Conservation (phyloP, 2,888 invertebrate species). For the Oscheius sp. region DNA sequence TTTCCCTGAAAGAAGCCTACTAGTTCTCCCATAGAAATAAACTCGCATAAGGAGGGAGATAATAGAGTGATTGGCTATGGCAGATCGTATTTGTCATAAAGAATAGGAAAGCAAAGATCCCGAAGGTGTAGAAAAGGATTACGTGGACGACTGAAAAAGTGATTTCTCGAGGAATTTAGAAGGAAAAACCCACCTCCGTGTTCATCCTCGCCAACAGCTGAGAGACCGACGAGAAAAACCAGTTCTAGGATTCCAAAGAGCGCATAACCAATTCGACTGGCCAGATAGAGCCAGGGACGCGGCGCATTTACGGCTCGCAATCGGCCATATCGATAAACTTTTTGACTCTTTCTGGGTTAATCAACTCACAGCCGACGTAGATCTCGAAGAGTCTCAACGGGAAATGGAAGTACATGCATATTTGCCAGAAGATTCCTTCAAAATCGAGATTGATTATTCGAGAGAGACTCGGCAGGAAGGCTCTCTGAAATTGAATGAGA, state of each 20-base stretch:
- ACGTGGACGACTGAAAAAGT: conserved; percentile 55
- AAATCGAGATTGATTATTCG: conserved; percentile 66
- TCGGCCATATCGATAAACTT: conserved; percentile 62
- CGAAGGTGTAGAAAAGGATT: conserved; percentile 64
- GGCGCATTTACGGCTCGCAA: conserved; percentile 50
- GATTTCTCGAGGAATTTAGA: not conserved
- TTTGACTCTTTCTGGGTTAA: no score
- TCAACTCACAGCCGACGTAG: conserved; percentile 60
- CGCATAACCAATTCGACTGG: conserved; percentile 56
- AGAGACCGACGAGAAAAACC: conserved; percentile 73
- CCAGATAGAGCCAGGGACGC: conserved; percentile 53
- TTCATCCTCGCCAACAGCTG: conserved; percentile 66
- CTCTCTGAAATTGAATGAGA: conserved; percentile 46
- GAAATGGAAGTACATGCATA: conserved; percentile 64
- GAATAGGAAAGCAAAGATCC: conserved; percentile 59
- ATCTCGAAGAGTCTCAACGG: conserved; percentile 63
- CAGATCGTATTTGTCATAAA: conserved; percentile 63
- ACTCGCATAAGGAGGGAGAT: conserved; percentile 63
- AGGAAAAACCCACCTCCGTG: conserved; percentile 41
- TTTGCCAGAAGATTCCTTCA: conserved; percentile 66
- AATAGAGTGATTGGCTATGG: conserved; percentile 63
- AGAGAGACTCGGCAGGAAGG: conserved; percentile 64
- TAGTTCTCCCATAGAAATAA: not conserved
- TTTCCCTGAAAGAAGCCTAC: conserved; percentile 56
- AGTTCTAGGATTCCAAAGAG: conserved; percentile 67